Evolutionary conservation across 2,888 invertebrate species (phyloP), one percentile per base, ranked within the genome.

Genomic region (Cactoblastis cactorum): DNA sequence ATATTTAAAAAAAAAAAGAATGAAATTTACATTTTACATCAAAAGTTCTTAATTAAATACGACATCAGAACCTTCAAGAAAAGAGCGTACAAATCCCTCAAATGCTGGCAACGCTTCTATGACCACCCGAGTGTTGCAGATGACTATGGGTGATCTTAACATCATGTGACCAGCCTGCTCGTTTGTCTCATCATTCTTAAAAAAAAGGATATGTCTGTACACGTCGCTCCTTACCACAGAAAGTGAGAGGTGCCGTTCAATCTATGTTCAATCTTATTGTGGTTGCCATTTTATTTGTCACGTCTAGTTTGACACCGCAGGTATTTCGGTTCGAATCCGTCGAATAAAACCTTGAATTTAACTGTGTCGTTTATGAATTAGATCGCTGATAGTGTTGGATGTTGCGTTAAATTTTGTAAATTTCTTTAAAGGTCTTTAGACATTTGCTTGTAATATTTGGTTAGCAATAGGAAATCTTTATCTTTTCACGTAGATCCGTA

Each of bases 251-350:
- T 69, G 33, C 34, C 18, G 69, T 53, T 60, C 53, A 46, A 52
- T 52, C 53, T 50, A 51, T 49, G 54, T 66, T 65, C 65, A 63
- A 70, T 72, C 53, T 61, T 62, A 58, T 65, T 56, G 63, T 62
- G 60, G 64, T 63, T 68, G 80, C 74, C 69, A 77, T 81, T 81
- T 83, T 83, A 80, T 81, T 82, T 83, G 86, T 84, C 85, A 85
- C 81, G 82, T 79, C 71, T 70, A 55, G 68, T 74, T 74, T 76
- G 78, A 80, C 80, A 80, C 74, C 57, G 55, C 61, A 70, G 76
- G 69, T 67, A 80, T 82, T 80, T 71, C 57, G 59, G 59, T 49
- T 53, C 54, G 52, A 35, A 43, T 43, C 43, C 28, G 43, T 28
- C 4, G 28, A 24, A 14, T 9, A 15, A 28, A 43, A 15, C 43